A percentile compares a stretch with the other conserved stretches of the same genome.
Conservation (phyloP, 1,140 invertebrate species). For the Stratiolaelaps scimitus region DNA sequence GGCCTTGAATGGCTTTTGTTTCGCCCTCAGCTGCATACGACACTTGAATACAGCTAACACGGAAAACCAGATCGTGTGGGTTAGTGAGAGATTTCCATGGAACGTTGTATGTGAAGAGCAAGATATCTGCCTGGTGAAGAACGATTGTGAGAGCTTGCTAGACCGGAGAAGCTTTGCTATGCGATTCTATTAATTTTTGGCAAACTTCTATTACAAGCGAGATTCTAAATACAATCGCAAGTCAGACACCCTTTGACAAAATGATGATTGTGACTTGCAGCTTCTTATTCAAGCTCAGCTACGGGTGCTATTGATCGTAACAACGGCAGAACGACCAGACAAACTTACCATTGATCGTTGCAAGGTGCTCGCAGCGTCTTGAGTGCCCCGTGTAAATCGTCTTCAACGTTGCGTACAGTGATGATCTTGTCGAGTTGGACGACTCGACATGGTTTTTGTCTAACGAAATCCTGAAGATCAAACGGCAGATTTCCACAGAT, state of each 20-base stretch:
- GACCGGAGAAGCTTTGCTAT: too few species aligned
- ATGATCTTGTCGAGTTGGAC: conserved; percentile 13
- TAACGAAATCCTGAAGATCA: conserved; percentile 3
- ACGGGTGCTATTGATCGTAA: not conserved
- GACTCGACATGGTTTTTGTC: not conserved
- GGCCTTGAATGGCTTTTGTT: not conserved
- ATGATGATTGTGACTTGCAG: not conserved
- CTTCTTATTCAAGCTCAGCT: not conserved
- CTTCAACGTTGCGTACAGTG: conserved; percentile 1
- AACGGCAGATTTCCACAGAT: not conserved
- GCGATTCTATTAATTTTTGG: too few species aligned
- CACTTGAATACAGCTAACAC: conserved; percentile 3
- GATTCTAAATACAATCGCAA: not conserved
- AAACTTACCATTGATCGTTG: conserved; percentile 15
- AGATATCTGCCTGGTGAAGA: too few species aligned
- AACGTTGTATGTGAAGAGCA: too few species aligned
- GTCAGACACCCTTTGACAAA: not conserved
- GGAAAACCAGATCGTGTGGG: too few species aligned
- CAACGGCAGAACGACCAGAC: too few species aligned
- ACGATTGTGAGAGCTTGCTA: too few species aligned
- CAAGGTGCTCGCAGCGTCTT: not conserved
- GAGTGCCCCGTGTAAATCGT: not conserved
- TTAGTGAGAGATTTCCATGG: too few species aligned
- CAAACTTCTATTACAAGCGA: too few species aligned
- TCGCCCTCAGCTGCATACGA: conserved; percentile 7